phyloP scores from a whole-genome alignment of 2,113 vertebrate species.

The Thamnophis sirtalis region DNA sequence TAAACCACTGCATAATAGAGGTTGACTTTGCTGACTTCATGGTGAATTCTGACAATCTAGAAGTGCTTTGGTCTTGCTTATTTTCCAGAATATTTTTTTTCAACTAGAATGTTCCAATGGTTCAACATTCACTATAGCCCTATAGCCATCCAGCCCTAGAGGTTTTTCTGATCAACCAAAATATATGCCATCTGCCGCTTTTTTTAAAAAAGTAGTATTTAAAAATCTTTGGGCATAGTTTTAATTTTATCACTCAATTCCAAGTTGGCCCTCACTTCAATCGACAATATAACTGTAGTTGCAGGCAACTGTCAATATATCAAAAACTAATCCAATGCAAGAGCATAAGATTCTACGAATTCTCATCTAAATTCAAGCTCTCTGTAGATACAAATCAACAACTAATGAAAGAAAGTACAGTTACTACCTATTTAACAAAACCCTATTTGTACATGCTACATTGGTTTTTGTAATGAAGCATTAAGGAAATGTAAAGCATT shows the following conservation, averaged over 20 bases:
- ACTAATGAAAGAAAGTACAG: neutral
- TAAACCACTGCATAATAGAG: neutral
- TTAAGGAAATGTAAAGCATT: conserved; percentile 34
- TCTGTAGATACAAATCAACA: neutral
- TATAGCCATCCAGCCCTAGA: neutral
- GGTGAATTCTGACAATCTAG: neutral
- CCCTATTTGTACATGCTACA: conserved; percentile 39
- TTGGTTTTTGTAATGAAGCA: conserved; percentile 52
- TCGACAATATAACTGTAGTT: neutral
- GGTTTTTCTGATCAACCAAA: neutral
- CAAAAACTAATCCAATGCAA: neutral
- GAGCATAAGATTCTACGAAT: conserved; percentile 32
- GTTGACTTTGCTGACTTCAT: neutral
- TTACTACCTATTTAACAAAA: conserved; percentile 40
- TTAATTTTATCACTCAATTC: neutral
- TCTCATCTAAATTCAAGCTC: conserved; percentile 41
- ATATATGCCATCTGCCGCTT: neutral
- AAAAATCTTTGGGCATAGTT: neutral
- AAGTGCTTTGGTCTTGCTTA: neutral
- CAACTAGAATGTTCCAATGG: neutral
- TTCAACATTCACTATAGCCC: neutral
- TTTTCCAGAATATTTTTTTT: neutral
- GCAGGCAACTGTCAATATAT: neutral
- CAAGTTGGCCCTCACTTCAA: neutral
- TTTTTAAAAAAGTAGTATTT: neutral